Evolutionary conservation across 2,797 vertebrate genomes (phyloP).

Genomic region (Anabacerthia variegaticeps): DNA sequence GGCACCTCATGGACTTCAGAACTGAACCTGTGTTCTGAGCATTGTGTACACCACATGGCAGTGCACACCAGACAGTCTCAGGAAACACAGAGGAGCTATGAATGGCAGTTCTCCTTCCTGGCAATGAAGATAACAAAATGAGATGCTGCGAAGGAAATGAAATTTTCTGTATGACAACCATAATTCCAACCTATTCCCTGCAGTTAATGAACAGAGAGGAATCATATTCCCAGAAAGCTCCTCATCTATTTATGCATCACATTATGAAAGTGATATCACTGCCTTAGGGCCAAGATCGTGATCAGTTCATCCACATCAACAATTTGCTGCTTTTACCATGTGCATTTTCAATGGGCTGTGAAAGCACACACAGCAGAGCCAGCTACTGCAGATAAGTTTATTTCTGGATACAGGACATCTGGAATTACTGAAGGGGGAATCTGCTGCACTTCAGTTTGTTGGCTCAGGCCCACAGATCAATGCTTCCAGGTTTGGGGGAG

Average conservation of each 20-base stretch:
- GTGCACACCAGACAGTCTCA: neutral
- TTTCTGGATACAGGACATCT: conserved; percentile 22
- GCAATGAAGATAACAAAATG: neutral
- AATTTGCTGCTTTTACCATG: neutral
- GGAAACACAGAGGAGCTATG: neutral
- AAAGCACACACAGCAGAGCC: neutral
- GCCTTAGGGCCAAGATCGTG: neutral
- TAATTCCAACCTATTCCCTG: neutral
- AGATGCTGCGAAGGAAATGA: neutral
- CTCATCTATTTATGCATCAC: neutral
- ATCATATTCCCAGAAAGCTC: neutral
- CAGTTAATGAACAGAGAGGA: neutral
- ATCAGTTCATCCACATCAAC: neutral
- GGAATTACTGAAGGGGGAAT: conserved; percentile 43
- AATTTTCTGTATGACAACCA: neutral
- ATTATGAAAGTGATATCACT: neutral
- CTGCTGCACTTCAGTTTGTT: conserved; percentile 2
- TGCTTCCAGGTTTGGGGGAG: neutral
- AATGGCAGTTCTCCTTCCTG: neutral
- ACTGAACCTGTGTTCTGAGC: neutral
- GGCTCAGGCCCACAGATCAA: conserved; percentile 12
- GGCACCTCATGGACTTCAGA: neutral
- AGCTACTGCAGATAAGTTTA: neutral
- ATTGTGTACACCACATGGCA: neutral
- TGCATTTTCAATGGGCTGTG: neutral